Conservation (phyloP, 2,888 invertebrate species). For the Tryphoninae sp. region DNA sequence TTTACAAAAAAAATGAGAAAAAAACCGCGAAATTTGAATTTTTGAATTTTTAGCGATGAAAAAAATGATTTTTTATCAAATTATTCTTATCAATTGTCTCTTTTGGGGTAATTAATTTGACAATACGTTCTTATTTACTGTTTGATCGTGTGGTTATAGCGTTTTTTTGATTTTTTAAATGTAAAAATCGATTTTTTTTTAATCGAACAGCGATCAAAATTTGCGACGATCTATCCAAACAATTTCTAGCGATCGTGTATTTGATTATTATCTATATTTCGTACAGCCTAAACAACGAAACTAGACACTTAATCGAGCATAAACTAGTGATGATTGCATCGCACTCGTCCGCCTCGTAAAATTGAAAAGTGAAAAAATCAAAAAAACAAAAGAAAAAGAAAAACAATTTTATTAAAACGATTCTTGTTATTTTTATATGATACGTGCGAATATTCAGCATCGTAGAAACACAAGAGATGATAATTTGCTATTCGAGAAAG, state of each 20-base stretch:
- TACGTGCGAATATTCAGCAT: conserved; percentile 2
- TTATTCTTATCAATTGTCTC: no score
- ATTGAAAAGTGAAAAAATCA: neutral
- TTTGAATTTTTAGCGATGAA: no score
- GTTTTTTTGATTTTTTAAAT: no score
- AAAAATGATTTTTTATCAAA: no score
- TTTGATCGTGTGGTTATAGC: no score
- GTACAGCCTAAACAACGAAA: conserved; percentile 23
- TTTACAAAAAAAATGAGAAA: no score
- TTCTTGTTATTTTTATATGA: neutral
- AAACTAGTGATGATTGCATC: conserved; percentile 30
- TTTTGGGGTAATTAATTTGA: no score
- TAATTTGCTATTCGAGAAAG: neutral
- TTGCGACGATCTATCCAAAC: neutral
- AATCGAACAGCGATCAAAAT: neutral
- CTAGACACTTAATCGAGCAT: conserved; percentile 46
- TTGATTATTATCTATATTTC: neutral
- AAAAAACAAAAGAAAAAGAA: neutral
- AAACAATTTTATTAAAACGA: neutral
- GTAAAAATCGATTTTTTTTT: no score
- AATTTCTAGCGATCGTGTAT: neutral
- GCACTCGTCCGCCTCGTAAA: conserved; percentile 3
- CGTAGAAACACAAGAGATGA: neutral
- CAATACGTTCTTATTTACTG: no score
- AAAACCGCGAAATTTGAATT: no score